These are phyloP conservation scores for Orthochromis indermauri DNA, from an alignment of 2,113 vertebrate species.

Conservation along the genomic window DNA sequence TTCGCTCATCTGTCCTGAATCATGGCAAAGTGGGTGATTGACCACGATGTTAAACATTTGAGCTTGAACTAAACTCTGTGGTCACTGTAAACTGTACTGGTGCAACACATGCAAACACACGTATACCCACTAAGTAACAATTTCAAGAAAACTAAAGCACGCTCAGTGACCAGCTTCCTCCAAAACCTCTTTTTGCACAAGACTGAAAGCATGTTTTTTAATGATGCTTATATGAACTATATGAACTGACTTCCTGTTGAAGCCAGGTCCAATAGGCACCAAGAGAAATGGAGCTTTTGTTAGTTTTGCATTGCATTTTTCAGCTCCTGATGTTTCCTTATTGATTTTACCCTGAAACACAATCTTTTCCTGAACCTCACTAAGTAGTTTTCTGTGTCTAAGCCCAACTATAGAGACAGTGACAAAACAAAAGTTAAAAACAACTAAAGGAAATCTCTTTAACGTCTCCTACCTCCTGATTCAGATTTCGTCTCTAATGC, in stretches of 20 bases:
- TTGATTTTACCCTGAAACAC: background rate
- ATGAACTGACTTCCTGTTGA: background rate
- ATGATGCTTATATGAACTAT: background rate
- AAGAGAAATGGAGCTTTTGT: background rate
- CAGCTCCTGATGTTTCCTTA: background rate
- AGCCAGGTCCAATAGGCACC: background rate
- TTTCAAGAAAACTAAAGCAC: background rate
- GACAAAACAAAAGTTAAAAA: background rate
- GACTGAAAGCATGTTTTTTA: background rate
- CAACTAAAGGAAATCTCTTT: background rate
- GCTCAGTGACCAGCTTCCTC: background rate
- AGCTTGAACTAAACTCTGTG: background rate
- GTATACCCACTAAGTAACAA: background rate
- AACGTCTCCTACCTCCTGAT: background rate
- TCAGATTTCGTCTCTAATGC: background rate
- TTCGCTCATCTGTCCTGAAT: fast-evolving
- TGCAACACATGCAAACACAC: background rate
- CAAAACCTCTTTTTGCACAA: background rate
- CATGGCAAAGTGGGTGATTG: background rate
- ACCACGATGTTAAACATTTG: background rate
- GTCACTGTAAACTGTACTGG: background rate
- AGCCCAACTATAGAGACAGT: background rate
- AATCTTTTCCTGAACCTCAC: background rate
- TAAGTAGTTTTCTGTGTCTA: background rate
- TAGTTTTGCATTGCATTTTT: background rate